phyloP scores from a whole-genome alignment of 2,113 vertebrate species.

The Ameiurus melas region DNA sequence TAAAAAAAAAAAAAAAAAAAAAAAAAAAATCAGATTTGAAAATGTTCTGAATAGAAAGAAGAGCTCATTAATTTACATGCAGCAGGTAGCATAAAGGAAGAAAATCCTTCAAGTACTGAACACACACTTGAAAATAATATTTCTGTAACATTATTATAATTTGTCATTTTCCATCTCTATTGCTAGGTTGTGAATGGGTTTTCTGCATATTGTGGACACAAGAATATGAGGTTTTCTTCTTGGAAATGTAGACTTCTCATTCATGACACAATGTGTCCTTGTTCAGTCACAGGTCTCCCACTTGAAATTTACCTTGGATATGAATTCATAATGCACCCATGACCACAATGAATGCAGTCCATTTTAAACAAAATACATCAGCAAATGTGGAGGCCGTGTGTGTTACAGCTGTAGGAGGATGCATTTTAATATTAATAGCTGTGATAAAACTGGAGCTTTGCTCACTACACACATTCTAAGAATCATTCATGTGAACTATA shows the following conservation, averaged over 20 bases:
- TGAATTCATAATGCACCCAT: slow-evolving; percentile 9
- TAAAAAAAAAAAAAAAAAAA: too few species aligned
- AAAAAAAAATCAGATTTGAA: neutral
- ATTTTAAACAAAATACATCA: slow-evolving; percentile 16
- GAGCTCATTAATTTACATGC: neutral
- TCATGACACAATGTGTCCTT: neutral
- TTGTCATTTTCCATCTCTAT: neutral
- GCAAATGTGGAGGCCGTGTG: neutral
- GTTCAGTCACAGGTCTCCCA: neutral
- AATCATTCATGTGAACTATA: slow-evolving; percentile 5
- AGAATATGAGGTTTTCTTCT: neutral
- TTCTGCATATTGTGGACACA: neutral
- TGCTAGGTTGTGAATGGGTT: neutral
- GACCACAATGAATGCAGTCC: neutral
- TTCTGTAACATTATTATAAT: neutral
- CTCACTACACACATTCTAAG: slow-evolving; percentile 6
- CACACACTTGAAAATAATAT: neutral
- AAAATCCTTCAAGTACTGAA: neutral
- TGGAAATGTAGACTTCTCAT: neutral
- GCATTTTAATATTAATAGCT: neutral
- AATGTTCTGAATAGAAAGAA: neutral
- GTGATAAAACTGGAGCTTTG: neutral
- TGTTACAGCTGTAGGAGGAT: neutral
- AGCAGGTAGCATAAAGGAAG: neutral
- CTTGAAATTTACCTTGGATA: neutral